Conservation (phyloP, 2,888 invertebrate genomes). For the Bhutanitis thaidina region DNA sequence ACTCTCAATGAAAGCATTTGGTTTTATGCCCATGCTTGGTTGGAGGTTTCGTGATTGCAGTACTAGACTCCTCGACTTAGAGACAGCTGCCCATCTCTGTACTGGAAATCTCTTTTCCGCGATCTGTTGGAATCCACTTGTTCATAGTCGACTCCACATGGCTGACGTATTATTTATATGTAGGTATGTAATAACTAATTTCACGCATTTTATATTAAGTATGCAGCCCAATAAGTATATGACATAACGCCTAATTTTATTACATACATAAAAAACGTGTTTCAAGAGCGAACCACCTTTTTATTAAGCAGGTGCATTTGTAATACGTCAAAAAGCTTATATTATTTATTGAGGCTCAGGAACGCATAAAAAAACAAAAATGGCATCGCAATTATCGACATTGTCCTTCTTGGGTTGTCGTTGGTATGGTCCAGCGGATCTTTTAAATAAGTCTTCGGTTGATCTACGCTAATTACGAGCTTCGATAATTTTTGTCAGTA, state of each 20-base stretch:
- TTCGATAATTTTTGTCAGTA: neutral
- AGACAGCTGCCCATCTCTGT: too few species aligned
- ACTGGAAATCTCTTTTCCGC: too few species aligned
- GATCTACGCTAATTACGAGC: constrained; percentile 9
- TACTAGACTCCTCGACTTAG: too few species aligned
- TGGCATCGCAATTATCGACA: constrained; percentile 61
- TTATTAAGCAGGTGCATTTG: constrained; percentile 57
- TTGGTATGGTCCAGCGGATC: constrained; percentile 41
- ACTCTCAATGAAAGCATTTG: too few species aligned
- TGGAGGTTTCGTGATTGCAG: too few species aligned
- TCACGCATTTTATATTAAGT: too few species aligned
- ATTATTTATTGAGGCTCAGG: constrained; percentile 25
- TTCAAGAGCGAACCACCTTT: constrained; percentile 55
- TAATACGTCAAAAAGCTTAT: constrained; percentile 14
- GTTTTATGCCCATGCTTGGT: too few species aligned
- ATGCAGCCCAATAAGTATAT: too few species aligned
- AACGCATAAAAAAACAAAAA: constrained; percentile 51
- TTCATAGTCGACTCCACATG: too few species aligned
- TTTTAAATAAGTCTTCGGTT: constrained; percentile 34
- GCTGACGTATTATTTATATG: too few species aligned
- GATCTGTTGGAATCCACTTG: too few species aligned
- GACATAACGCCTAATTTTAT: constrained; percentile 34
- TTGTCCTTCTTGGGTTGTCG: constrained; percentile 46
- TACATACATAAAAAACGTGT: constrained; percentile 38
- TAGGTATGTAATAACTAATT: too few species aligned